phyloP scores from a whole-genome alignment of 2,113 vertebrate species.

The Peromyscus californicus region DNA sequence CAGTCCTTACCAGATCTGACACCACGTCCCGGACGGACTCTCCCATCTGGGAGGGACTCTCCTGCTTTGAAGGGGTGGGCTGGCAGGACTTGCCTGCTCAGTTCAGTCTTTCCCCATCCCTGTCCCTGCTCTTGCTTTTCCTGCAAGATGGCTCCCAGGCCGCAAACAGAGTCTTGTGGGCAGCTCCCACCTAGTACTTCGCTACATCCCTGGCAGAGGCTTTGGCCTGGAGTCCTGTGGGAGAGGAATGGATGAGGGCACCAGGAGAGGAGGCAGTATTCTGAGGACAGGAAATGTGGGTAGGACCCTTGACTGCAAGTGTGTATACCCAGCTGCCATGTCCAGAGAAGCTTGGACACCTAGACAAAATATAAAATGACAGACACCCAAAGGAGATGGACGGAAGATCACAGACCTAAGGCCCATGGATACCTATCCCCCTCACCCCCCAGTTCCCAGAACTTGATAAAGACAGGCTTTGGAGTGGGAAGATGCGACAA shows the following conservation, averaged over 20 bases:
- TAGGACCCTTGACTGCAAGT: background rate
- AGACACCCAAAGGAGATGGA: background rate
- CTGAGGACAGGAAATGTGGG: background rate
- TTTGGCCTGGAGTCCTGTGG: background rate
- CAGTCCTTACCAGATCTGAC: background rate
- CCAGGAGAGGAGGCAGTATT: background rate
- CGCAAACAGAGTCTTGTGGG: background rate
- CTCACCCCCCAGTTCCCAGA: too few relatives aligned
- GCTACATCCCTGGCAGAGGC: background rate
- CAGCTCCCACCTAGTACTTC: background rate
- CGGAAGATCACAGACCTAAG: background rate
- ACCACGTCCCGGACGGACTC: background rate
- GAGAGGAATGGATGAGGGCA: accelerated
- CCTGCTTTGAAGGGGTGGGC: background rate
- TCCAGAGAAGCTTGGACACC: background rate
- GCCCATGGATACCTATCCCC: accelerated
- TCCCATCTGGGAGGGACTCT: background rate
- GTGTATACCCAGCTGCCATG: background rate
- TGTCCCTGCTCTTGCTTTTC: background rate
- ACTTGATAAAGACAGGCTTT: too few relatives aligned
- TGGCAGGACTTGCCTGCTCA: background rate
- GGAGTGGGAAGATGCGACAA: accelerated
- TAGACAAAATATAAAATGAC: background rate
- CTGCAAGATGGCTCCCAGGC: background rate
- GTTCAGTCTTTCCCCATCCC: background rate